phyloP scores from a whole-genome alignment of 2,797 vertebrate species.

The Pseudopleuronectes americanus region DNA sequence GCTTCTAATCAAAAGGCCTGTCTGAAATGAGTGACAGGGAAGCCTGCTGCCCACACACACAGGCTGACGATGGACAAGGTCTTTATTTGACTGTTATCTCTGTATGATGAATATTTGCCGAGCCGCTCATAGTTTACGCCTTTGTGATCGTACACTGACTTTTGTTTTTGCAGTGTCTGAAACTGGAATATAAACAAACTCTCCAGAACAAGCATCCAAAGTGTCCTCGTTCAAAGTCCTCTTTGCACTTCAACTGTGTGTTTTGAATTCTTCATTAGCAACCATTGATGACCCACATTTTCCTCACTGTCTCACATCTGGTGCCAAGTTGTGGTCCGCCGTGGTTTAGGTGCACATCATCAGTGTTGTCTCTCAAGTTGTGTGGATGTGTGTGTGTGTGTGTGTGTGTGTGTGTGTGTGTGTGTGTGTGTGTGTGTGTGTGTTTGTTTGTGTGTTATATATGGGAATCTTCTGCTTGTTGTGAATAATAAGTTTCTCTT shows the following conservation, averaged over 20 bases:
- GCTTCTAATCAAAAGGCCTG: constrained; percentile 48
- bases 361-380: constrained; percentile 4
- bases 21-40: constrained; percentile 52
- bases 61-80: constrained; percentile 47
- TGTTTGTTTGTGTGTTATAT: constrained; percentile 27
- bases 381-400: constrained; percentile 12
- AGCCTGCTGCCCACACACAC: constrained; percentile 21
- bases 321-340: constrained; percentile 3
- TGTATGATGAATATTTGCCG: constrained; percentile 45
- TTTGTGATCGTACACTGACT: constrained; percentile 25
- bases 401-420: no score
- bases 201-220: constrained; percentile 13
- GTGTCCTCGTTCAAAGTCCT: background rate
- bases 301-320: background rate
- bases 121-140: constrained; percentile 4
- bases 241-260: background rate
- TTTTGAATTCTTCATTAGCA: constrained; percentile 4
- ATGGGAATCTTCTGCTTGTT: constrained; percentile 20
- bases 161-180: background rate
- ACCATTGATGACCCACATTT: background rate
- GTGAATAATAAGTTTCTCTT: constrained; percentile 52
- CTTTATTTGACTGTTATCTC: constrained; percentile 28
- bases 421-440: background rate
- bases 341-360: constrained; percentile 9
- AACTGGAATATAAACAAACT: constrained; percentile 8